Evolutionary conservation across 2,797 vertebrate species (phyloP).

Genomic region (Menidia menidia): DNA sequence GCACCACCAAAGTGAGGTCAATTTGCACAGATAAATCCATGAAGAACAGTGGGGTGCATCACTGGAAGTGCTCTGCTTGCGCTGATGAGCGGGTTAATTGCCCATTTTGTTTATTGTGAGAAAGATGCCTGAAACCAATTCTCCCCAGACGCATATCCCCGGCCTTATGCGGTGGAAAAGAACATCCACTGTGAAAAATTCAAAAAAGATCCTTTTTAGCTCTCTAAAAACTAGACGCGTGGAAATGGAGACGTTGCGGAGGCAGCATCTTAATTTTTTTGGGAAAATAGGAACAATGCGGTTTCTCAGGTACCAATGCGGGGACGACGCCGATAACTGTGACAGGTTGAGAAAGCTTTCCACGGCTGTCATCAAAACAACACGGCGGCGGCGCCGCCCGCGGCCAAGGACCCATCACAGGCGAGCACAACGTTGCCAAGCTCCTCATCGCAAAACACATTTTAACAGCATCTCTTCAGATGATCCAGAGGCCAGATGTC

Average conservation of each 20-base stretch:
- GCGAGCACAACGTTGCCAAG: slow-evolving; percentile 44
- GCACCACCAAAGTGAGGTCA: slow-evolving; percentile 77
- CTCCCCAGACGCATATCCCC: slow-evolving; percentile 58
- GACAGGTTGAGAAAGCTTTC: slow-evolving; percentile 48
- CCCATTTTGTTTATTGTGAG: slow-evolving; percentile 80
- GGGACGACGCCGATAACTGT: slow-evolving; percentile 16
- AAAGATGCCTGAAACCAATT: slow-evolving; percentile 75
- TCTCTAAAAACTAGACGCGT: slow-evolving; percentile 1
- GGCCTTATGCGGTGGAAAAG: slow-evolving; percentile 53
- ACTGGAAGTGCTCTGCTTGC: slow-evolving; percentile 63
- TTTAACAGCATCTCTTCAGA: slow-evolving; percentile 76
- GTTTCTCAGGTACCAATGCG: slow-evolving; percentile 25
- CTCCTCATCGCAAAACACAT: slow-evolving; percentile 64
- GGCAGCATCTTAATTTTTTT: slow-evolving; percentile 1
- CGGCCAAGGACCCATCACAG: slow-evolving; percentile 65
- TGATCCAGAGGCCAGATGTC: slow-evolving; percentile 78
- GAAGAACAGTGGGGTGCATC: slow-evolving; percentile 74
- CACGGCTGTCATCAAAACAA: slow-evolving; percentile 54
- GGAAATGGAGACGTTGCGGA: slow-evolving; percentile 20
- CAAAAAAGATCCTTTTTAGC: slow-evolving; percentile 40
- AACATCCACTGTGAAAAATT: slow-evolving; percentile 31
- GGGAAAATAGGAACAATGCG: slow-evolving; percentile 5
- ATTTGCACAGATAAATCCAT: slow-evolving; percentile 81
- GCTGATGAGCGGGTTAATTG: slow-evolving; percentile 80
- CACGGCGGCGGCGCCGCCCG: slow-evolving; percentile 42